Evolutionary conservation across 2,113 vertebrate genomes (phyloP).

Genomic region (Tricholaema leucomelas): DNA sequence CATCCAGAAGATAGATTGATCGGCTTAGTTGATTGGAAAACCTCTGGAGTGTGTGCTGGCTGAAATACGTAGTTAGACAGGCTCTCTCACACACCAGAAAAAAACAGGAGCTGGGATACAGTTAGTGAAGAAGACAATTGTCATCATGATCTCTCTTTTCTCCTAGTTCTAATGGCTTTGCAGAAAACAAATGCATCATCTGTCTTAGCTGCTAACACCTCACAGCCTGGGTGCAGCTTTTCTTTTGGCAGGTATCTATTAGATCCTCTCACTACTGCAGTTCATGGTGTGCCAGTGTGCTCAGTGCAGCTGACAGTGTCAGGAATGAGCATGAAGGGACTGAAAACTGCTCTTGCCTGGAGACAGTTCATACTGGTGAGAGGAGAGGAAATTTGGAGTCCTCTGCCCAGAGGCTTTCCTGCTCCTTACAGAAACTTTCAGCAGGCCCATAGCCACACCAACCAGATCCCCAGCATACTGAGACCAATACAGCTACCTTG

Average conservation of each 20-base stretch:
- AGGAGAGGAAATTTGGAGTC: not conserved
- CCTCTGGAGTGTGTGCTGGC: not conserved
- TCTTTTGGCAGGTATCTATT: not conserved
- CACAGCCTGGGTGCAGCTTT: not conserved
- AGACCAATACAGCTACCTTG: not conserved
- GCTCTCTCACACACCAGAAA: not conserved
- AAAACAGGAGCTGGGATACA: not conserved
- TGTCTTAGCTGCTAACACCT: not conserved
- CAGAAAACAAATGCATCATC: not conserved
- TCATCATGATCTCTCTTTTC: not conserved
- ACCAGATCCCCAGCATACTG: not conserved
- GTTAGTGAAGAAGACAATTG: not conserved
- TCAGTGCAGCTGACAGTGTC: not conserved
- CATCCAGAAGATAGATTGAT: not conserved
- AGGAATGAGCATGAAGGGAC: not conserved
- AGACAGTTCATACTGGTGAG: not conserved
- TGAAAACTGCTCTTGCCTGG: not conserved
- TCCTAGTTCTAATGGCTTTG: not conserved
- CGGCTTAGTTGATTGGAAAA: not conserved
- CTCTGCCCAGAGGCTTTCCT: not conserved
- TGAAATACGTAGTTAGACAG: not conserved
- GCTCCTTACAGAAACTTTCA: not conserved
- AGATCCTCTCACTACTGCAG: not conserved
- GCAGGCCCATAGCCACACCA: not conserved
- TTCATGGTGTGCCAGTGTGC: not conserved